Base-by-base conservation (phyloP, 92 coral and sea anemone genomes). In the Epizoanthus fatuus region DNA sequence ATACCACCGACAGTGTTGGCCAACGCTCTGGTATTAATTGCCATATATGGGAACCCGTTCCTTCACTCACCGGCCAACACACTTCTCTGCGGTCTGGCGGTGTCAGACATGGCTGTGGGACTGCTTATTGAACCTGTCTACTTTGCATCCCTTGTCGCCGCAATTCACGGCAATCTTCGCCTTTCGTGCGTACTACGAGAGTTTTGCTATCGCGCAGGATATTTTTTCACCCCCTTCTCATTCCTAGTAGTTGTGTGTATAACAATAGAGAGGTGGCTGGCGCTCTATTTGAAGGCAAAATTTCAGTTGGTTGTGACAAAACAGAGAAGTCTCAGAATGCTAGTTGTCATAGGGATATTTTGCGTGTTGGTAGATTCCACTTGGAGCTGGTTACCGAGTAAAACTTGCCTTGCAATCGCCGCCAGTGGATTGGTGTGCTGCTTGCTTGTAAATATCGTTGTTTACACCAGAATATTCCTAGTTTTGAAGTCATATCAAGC, bases 401-500 rank as follows among this genome's bases (percentile, higher is more conserved):
- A 52, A 1, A 66, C 20, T 3, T 75, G 81, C 44, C 55, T 75
- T 57, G 16, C 49, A 12, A 75, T 75, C 38, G 81, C 81, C 69
- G 16, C 62, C 22, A 63, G 53, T 5, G 81, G 81, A 7, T 3
- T 75, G 20, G 63, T 47, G 22, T 15, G 19, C 13, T 75, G 81
- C 25, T 19, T 75, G 14, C 32, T 57, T 0, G 60, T 75, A n/a
- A 75, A 75, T 25, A 39, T 75, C 22, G 69, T 38, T 13, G 55
- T 75, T 15, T 75, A 75, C 81, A 75, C 81, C 11, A 75, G 38
- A 2, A 75, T 75, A 75, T 75, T 75, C 81, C 38, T 75, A 8
- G 81, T 75, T 75, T 39, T 75, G 17, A 75, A 40, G 42, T 75
- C 81, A 11, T 75, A 57, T 53, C 54, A n/a, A 11, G 59, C 32